Evolutionary conservation across 2,797 vertebrate genomes (phyloP).

Genomic region (Coreius guichenoti): DNA sequence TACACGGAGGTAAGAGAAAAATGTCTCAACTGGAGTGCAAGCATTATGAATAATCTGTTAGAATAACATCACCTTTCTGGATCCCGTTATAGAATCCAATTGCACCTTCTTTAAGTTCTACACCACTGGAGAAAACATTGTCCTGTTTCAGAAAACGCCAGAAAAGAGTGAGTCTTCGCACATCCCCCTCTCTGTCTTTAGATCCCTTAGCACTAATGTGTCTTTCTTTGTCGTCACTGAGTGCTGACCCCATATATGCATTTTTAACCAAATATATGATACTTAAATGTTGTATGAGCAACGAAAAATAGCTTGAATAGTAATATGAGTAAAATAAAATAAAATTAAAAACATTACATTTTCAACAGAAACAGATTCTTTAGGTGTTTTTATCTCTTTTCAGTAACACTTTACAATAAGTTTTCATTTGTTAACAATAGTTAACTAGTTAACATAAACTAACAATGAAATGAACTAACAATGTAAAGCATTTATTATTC

Average conservation of each 20-base stretch:
- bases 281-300: not conserved
- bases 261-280: not conserved
- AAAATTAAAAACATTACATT: not conserved
- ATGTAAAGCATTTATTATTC: not conserved
- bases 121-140: conserved; percentile 85
- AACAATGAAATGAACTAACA: not conserved
- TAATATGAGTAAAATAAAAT: not conserved
- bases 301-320: not conserved
- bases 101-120: conserved; percentile 93
- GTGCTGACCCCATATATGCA: not conserved
- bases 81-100: conserved; percentile 80
- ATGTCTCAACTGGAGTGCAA: not conserved
- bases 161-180: conserved; percentile 80
- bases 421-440: not conserved
- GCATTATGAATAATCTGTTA: not conserved
- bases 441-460: not conserved
- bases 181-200: conserved; percentile 31
- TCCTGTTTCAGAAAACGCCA: conserved; percentile 85
- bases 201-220: conserved; percentile 49
- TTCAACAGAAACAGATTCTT: not conserved
- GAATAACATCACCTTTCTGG: conserved; percentile 28
- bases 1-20: conserved; percentile 76
- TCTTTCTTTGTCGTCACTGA: conserved; percentile 33
- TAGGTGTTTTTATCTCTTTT: not conserved
- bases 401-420: not conserved